Evolutionary conservation across 30 jellyfish, hydroid and myxozoan genomes (phyloP), one percentile per base, ranked within the genome.

Genomic region (Hydra vulgaris): DNA sequence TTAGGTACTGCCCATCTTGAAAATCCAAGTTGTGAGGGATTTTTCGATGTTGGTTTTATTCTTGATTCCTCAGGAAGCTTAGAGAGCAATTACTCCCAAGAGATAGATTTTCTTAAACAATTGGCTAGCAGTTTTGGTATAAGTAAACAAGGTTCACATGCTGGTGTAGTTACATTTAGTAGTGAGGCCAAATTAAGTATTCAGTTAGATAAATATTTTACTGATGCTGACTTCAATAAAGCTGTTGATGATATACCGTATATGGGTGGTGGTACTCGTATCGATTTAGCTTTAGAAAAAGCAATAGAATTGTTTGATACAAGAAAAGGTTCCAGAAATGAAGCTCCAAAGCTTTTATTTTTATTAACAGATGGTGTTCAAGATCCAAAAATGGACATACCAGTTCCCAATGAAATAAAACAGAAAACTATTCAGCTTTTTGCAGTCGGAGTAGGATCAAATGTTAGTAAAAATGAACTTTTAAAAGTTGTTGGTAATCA

Each of bases 61-160:
- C 84, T 88, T 77, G 96, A 88, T 75, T 88, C 96, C 25, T 88
- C 96, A 74, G 94, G 96, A 53, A 88, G 96, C 53, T 74, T 88
- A 69, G 77, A 88, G 71, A 83, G 85, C 16, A 79, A 88, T 4
- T 88, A 88, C 76, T 53, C 16, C 69, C 79, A 88, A 72, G 96
- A 88, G 74, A 88, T 79, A 72, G 86, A 88, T 18, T 88, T 88
- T 27, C 87, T 88, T 76, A 88, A 84, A 20, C 71, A 18, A 16
- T 54, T 84, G 7, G 95, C 95, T 26, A 70, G 21, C 25, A 61
- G 94, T 20, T 88, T 88, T 66, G 90, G 72, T 8, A 74, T 88
- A 16, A 70, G 90, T 55, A 83, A 78, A 17, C 79, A 84, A 16
- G 95, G 95, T 21, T 75, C 89, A 69, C 84, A 88, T 5, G 96